Percentiles rank a stretch among this genome's conserved stretches.
Conservation (phyloP, 1,140 invertebrate genomes). For the Thaumetopoea pityocampa region DNA sequence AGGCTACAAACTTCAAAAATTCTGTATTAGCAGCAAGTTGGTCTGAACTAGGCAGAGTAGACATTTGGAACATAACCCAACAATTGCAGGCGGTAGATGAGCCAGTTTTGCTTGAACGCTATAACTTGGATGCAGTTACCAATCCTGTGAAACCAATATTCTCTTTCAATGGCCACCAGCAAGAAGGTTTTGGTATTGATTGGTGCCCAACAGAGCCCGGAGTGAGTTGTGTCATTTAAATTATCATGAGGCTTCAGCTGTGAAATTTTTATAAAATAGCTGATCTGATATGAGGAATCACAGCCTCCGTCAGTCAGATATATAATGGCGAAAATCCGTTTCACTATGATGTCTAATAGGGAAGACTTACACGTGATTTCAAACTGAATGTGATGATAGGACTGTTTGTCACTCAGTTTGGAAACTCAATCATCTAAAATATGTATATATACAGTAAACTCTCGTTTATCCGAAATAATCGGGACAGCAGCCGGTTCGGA, state of each 20-base stretch:
- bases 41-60: slow-evolving; percentile 94
- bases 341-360: no score
- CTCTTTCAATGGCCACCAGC: slow-evolving; percentile 92
- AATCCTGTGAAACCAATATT: slow-evolving; percentile 83
- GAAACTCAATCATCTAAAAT: no score
- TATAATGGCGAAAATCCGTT: no score
- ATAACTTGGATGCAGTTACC: slow-evolving; percentile 78
- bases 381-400: no score
- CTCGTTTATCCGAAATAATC: no score
- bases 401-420: no score
- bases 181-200: slow-evolving; percentile 96
- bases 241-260: neutral
- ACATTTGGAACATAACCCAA: slow-evolving; percentile 92
- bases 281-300: no score
- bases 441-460: no score
- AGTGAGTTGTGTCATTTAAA: no score
- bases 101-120: slow-evolving; percentile 76
- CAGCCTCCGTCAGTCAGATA: no score
- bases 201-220: slow-evolving; percentile 91
- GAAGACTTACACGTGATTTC: no score
- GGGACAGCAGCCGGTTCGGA: no score
- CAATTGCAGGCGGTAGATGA: slow-evolving; percentile 88
- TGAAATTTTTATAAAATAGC: neutral
- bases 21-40: slow-evolving; percentile 88
- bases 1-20: slow-evolving; percentile 76